phyloP scores from a whole-genome alignment of 2,797 vertebrate genomes.

The Calcarius lapponicus region DNA sequence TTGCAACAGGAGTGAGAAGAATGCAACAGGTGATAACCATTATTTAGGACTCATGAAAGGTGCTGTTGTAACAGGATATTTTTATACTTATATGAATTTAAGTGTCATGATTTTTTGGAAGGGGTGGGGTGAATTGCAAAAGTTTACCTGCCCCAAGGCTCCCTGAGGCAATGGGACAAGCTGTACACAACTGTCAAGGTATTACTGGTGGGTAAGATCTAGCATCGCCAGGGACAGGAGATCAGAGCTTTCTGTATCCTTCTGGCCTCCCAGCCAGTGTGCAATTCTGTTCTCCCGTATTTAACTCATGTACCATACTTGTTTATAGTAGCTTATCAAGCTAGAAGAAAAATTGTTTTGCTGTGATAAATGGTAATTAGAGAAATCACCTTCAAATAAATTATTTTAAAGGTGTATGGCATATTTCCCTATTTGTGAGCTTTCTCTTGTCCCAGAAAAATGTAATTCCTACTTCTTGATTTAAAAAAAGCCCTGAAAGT shows the following conservation, averaged over 20 bases:
- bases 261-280: not conserved
- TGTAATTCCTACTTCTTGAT: not conserved
- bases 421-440: not conserved
- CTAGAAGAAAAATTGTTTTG: constrained; percentile 27
- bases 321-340: not conserved
- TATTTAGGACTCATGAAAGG: not conserved
- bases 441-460: not conserved
- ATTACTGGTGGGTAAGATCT: not conserved
- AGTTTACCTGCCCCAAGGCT: not conserved
- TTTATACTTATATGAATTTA: not conserved
- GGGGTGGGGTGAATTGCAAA: not conserved
- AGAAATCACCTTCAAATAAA: constrained; percentile 27
- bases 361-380: constrained; percentile 6
- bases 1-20: not conserved
- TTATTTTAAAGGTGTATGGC: not conserved
- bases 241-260: not conserved
- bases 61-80: not conserved
- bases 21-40: not conserved
- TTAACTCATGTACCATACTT: not conserved
- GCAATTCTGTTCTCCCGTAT: not conserved
- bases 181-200: not conserved
- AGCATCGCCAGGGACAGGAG: not conserved
- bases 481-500: not conserved
- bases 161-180: not conserved
- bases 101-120: not conserved